Evolutionary conservation across 2,888 invertebrate genomes (phyloP), one percentile per base, ranked within the genome.

Genomic region (Pherbina coryleti): DNA sequence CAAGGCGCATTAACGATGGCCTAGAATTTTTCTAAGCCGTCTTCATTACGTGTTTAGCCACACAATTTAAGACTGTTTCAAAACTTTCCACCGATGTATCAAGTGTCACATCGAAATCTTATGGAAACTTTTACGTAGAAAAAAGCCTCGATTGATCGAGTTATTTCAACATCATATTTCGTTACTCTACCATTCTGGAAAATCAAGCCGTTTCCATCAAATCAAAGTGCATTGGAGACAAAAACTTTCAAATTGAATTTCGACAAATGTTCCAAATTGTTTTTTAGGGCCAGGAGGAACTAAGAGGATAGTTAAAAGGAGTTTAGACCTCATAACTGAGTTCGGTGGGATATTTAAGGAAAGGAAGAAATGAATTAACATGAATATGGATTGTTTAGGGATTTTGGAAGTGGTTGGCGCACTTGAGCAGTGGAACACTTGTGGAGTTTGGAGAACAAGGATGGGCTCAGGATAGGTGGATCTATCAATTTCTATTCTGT

Each of bases 121-220:
- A 4, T 3, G 31, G 44, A 44, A 44, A 44, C 14, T 44, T 44
- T 44, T 44, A 44, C 44, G 14, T 3, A 14, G 1, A 44, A 11
- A 44, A 44, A 44, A 11, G 44, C 14, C 44, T 44, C 44, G 11
- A 44, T 7, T 4, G 44, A 11, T 11, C 44, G 44, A 11, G 2
- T 14, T 7, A 14, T 44, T 44, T 28, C n/a, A 25, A 25, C 31
- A 19, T 14, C 69, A 69, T 19, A 67, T 67, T 55, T 67, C 55
- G 66, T 37, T 44, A 75, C 66, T 34, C 75, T 49, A 67, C 75
- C 79, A 82, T 79, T 82, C 80, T 82, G 82, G 81, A 82, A 82
- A 80, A 80, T 79, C 78, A 75, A 81, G 83, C 82, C 83, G 81
- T 82, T 80, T 82, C 82, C 83, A 82, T 83, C 80, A 80, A 82